A percentile compares a stretch with the other conserved stretches of the same genome.
These are phyloP conservation scores for Ditula angustiorana DNA, from an alignment of 2,888 invertebrate genomes.

Conservation along the genomic window DNA sequence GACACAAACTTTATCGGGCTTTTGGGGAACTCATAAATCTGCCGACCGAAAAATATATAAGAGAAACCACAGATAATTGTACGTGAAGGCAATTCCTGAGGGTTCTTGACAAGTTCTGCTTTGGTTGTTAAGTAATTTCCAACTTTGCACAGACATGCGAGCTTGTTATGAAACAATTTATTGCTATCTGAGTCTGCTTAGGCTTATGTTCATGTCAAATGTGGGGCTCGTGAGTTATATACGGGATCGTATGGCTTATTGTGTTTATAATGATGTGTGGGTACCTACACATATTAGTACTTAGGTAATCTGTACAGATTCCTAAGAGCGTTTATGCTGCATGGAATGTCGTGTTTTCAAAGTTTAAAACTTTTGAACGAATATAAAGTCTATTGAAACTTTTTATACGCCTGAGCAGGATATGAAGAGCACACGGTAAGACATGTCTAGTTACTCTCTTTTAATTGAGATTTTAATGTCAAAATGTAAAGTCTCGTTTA, in stretches of 20 bases:
- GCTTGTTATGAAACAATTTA: slow-evolving; percentile 51
- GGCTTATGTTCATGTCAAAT: slow-evolving; percentile 31
- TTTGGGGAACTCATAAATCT: slow-evolving; percentile 43
- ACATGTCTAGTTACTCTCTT: too few relatives aligned
- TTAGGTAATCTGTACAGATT: too few relatives aligned
- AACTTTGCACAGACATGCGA: slow-evolving; percentile 47
- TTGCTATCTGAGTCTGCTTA: slow-evolving; percentile 42
- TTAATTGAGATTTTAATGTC: too few relatives aligned
- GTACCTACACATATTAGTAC: too few relatives aligned
- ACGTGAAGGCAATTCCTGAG: slow-evolving; percentile 43
- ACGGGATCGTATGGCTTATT: slow-evolving; percentile 18
- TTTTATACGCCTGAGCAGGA: too few relatives aligned
- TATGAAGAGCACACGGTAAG: too few relatives aligned
- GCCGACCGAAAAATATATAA: slow-evolving; percentile 47
- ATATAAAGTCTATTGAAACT: too few relatives aligned
- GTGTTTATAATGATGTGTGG: slow-evolving; percentile 7
- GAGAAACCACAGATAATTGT: slow-evolving; percentile 34
- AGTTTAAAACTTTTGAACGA: too few relatives aligned
- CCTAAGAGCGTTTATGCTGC: too few relatives aligned
- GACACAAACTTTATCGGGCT: slow-evolving; percentile 37
- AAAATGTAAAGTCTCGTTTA: too few relatives aligned
- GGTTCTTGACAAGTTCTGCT: slow-evolving; percentile 47
- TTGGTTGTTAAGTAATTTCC: slow-evolving; percentile 51
- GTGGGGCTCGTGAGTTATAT: slow-evolving; percentile 8
- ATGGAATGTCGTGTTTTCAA: too few relatives aligned